Evolutionary conservation across 2,797 vertebrate genomes (phyloP), one percentile per base, ranked within the genome.

Genomic region (Chromobotia macracanthus): DNA sequence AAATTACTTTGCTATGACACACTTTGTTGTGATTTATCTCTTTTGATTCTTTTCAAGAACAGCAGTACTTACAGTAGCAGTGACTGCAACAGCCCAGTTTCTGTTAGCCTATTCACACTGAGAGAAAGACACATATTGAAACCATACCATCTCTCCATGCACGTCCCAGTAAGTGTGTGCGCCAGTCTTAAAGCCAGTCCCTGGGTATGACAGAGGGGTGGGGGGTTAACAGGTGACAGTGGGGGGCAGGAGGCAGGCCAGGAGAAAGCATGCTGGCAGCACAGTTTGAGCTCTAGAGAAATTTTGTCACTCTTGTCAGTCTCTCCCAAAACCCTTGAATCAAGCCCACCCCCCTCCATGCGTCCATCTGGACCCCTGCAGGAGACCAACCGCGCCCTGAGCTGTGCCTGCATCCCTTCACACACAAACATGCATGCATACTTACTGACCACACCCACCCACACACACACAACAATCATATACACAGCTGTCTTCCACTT

Each of bases 331-430:
- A 82, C 19, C 81, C 81, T 75, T 68, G 48, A 79, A 75, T 73
- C 72, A 78, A 70, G 72, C 76, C 74, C 65, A 82, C 66, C 81
- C 77, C 82, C 82, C 80, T 83, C 80, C 71, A 56, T 61, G 73
- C 61, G 38, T 84, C 90, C 90, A 91, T 91, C 90, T 92, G 87
- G 87, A 74, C 79, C 55, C 72, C 77, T 53, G 77, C 65, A 83
- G 74, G 81, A 81, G 75, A 72, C 75, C 56, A 77, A 58, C 80
- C 75, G 64, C 53, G 41, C 69, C 75, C 75, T 73, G 69, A 82
- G 69, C 69, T 38, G 53, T 1, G 53, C 53, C 53, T 63, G 53
- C 53, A 71, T 78, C 67, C 48, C 58, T 50, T 56, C 25, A 16
- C 15, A 16, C 53, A 50, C 13, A 44, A 46, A 48, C 13, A 16